Evolutionary conservation across 64 coral and sea anemone genomes (phyloP).

Genomic region (Montipora efflorescens): DNA sequence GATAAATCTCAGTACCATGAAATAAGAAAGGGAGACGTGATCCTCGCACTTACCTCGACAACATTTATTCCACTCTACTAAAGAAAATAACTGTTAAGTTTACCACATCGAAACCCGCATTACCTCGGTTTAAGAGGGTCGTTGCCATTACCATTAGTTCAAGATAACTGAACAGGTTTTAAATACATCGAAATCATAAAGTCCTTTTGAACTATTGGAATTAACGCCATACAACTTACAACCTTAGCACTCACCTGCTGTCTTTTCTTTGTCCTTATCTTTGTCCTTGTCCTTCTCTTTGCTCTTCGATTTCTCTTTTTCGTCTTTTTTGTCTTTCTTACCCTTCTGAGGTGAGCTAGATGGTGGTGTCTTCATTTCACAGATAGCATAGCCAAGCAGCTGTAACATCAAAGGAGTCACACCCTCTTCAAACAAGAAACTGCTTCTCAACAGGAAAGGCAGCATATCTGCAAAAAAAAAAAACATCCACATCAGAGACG

Average conservation of each 20-base stretch:
- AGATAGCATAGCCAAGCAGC: conserved; percentile 91
- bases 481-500: background rate
- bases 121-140: too few relatives aligned
- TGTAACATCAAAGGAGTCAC: conserved; percentile 98
- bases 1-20: too few relatives aligned
- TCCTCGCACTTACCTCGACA: too few relatives aligned
- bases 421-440: conserved; percentile 95
- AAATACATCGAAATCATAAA: too few relatives aligned
- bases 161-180: too few relatives aligned
- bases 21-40: too few relatives aligned
- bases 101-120: too few relatives aligned
- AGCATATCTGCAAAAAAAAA: conserved; percentile 70
- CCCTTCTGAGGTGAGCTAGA: conserved; percentile 77
- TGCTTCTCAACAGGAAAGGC: conserved; percentile 90
- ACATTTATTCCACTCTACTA: too few relatives aligned
- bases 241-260: background rate
- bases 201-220: too few relatives aligned
- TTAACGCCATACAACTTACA: too few relatives aligned
- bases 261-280: conserved; percentile 61
- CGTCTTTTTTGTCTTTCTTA: conserved; percentile 90
- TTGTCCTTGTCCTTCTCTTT: conserved; percentile 66
- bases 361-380: conserved; percentile 75
- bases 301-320: conserved; percentile 62
- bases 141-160: too few relatives aligned
- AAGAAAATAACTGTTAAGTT: too few relatives aligned